A percentile compares a stretch with the other conserved stretches of the same genome.
Conservation (phyloP, 2,888 invertebrate genomes). For the Melanotus villosus region DNA sequence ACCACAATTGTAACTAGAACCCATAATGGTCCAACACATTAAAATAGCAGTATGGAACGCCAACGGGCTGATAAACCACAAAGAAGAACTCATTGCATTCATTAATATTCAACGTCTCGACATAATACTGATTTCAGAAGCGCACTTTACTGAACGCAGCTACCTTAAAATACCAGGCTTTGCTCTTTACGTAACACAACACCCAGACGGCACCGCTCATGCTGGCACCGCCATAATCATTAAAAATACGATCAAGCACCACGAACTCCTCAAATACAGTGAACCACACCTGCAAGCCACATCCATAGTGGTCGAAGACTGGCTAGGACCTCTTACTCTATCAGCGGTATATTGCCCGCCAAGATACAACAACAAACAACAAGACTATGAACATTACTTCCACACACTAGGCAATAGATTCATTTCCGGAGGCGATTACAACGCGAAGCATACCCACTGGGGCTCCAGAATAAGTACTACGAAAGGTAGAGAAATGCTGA, state of each 20-base stretch:
- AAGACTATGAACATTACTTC: constrained; percentile 45
- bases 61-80: constrained; percentile 17
- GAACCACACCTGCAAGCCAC: too few relatives aligned
- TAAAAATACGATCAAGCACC: too few relatives aligned
- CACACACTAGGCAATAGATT: too few relatives aligned
- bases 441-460: too few relatives aligned
- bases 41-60: constrained; percentile 43
- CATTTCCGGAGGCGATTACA: too few relatives aligned
- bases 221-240: too few relatives aligned
- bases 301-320: too few relatives aligned
- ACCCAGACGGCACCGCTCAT: constrained; percentile 40
- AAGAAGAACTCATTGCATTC: constrained; percentile 37
- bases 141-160: too few relatives aligned
- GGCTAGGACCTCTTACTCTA: constrained; percentile 8
- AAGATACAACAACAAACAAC: too few relatives aligned
- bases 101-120: constrained; percentile 13
- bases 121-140: constrained; percentile 22
- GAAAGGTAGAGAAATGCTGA: too few relatives aligned
- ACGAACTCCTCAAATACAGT: too few relatives aligned
- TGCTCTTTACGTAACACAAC: constrained; percentile 32
- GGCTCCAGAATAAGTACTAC: too few relatives aligned
- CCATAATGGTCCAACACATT: constrained; percentile 32
- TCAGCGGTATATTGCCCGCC: constrained; percentile 35
- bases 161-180: constrained; percentile 38
- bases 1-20: constrained; percentile 33